Conservation (phyloP, 2,797 vertebrate genomes). For the Oreochromis grahami region DNA sequence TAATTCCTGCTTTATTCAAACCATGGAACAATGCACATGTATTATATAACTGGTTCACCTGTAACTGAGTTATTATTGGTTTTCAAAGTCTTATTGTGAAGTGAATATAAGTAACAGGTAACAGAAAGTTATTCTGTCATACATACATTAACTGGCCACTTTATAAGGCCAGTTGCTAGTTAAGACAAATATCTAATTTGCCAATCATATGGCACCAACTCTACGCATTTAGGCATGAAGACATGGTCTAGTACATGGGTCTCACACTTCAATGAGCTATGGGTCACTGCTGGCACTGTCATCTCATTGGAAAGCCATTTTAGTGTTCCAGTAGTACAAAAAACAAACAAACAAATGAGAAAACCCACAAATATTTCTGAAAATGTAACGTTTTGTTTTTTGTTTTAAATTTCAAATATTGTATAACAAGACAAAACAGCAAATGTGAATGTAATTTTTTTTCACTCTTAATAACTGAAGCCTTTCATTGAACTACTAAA, state of each 20-base stretch:
- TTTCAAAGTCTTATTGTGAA: neutral
- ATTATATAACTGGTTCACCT: neutral
- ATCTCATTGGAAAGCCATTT: too few relatives aligned
- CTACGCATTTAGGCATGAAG: neutral
- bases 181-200: rapidly evolving
- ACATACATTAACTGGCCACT: neutral
- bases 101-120: neutral
- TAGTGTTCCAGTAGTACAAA: neutral
- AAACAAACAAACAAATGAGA: neutral
- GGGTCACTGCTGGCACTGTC: too few relatives aligned
- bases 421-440: neutral
- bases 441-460: neutral
- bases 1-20: neutral
- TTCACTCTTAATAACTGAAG: neutral
- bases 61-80: neutral
- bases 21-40: neutral
- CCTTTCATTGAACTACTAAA: neutral
- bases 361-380: neutral
- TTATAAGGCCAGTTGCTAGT: rapidly evolving
- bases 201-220: neutral
- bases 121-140: neutral
- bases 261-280: too few relatives aligned
- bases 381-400: rapidly evolving
- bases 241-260: neutral
- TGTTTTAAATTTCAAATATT: neutral